A percentile compares a stretch with the other conserved stretches of the same genome.
phyloP scores from a whole-genome alignment of 2,888 invertebrate species.

The Limnephilus lunatus region DNA sequence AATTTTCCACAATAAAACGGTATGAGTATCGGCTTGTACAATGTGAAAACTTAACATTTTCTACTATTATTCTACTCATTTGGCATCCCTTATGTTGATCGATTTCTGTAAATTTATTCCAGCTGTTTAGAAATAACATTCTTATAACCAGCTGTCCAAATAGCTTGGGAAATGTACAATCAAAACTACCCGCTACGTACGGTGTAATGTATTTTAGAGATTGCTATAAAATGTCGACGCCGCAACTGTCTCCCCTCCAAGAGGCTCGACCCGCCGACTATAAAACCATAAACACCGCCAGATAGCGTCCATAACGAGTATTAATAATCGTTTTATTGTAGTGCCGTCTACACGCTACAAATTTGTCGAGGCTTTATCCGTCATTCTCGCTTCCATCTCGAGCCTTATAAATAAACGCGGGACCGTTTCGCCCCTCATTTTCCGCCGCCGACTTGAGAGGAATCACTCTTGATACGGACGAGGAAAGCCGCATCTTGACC shows the following conservation, averaged over 20 bases:
- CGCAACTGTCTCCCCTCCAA: slow-evolving; percentile 52
- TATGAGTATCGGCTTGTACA: neutral
- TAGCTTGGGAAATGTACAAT: neutral
- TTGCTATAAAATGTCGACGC: neutral
- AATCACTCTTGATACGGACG: neutral
- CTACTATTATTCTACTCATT: neutral
- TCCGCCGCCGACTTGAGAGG: slow-evolving; percentile 3
- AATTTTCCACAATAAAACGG: neutral
- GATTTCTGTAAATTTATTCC: no score
- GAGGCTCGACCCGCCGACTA: slow-evolving; percentile 47
- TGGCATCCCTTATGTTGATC: neutral
- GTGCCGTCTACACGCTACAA: slow-evolving; percentile 34
- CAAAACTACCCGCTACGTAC: neutral
- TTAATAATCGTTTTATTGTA: slow-evolving; percentile 52
- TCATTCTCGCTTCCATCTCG: slow-evolving; percentile 15
- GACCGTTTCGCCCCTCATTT: slow-evolving; percentile 4
- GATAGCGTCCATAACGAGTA: slow-evolving; percentile 49
- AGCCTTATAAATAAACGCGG: slow-evolving; percentile 29
- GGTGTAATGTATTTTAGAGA: slow-evolving; percentile 4
- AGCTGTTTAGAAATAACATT: neutral
- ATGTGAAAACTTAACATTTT: neutral
- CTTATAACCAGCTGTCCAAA: neutral
- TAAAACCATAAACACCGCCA: slow-evolving; percentile 45
- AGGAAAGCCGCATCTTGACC: neutral
- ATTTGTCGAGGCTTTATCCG: slow-evolving; percentile 44